phyloP scores from a whole-genome alignment of 1,140 invertebrate species.

The Pemphigus obesinymphae region DNA sequence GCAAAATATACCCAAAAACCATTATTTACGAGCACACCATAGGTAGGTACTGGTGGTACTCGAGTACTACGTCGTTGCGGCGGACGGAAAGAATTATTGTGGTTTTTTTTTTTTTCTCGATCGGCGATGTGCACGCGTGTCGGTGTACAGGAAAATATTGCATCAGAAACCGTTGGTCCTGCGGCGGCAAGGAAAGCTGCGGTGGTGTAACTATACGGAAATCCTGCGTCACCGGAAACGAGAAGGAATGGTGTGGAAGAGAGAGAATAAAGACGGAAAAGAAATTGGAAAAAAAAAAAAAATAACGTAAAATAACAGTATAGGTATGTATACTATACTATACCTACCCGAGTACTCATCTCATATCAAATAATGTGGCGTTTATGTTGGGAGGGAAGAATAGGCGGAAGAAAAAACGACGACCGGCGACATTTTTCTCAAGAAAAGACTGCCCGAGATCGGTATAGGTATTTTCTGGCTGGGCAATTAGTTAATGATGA shows the following conservation, averaged over 20 bases:
- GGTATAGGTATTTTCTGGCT: background rate
- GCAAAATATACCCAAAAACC: too few relatives aligned
- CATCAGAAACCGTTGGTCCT: background rate
- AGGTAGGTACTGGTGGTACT: too few relatives aligned
- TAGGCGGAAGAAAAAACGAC: conserved; percentile 16
- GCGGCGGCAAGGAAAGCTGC: background rate
- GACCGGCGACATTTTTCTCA: conserved; percentile 32
- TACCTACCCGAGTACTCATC: too few relatives aligned
- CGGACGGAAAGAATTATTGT: background rate
- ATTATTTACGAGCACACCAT: too few relatives aligned
- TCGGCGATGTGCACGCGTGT: too few relatives aligned
- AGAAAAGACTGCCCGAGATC: conserved; percentile 17
- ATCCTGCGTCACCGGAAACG: conserved; percentile 1
- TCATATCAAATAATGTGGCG: too few relatives aligned
- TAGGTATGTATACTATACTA: too few relatives aligned
- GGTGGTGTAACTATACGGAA: too few relatives aligned
- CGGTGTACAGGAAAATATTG: background rate
- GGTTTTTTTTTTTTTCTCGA: background rate
- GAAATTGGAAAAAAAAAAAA: background rate
- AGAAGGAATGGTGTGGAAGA: background rate
- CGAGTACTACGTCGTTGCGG: too few relatives aligned
- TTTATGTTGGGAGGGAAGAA: background rate
- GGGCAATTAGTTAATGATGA: conserved; percentile 29
- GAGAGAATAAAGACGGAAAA: background rate
- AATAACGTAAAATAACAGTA: too few relatives aligned